Base-by-base conservation (phyloP, 1,140 invertebrate species). In the Zaprionus gabonicus region DNA sequence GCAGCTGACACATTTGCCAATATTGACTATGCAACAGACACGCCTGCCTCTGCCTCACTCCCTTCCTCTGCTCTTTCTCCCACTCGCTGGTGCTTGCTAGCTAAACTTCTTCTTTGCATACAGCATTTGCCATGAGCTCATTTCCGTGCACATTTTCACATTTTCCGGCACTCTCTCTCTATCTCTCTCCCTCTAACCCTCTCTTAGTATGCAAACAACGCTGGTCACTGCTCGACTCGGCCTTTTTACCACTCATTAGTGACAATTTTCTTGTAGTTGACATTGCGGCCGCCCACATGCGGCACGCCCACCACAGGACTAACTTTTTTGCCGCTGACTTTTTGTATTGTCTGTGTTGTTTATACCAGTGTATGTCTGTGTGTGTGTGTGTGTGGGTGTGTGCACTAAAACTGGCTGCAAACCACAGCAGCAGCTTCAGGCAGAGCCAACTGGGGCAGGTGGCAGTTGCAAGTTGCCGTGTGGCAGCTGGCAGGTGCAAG, bases 201-300 rank as follows among this genome's bases (percentile, higher is more conserved):
- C 53, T 55, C 57, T 20, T 9, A 25, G 60, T 51, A 81, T 65
- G 76, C 76, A 85, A 81, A 90, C 84, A 88, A 67, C 57, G 57
- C 44, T 64, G 80, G 78, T 63, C 78, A 80, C 46, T 46, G 56
- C 55, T 71, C 27, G 58, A 62, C 76, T 80, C 71, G 80, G 78
- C 82, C 81, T 90, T 90, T 90, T 90, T 82, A 85, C 85, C 85
- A 90, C 85, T 90, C 85, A 90, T 90, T 90, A 90, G 85, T 90
- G 85, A 90, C 86, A 90, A 90, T 90, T 90, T 90, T 90, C 85
- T 90, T 90, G 85, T 90, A 90, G 85, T 90, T 90, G 85, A 90
- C 85, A 90, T 90, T 90, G 60, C 66, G 55, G 68, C 60, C 68
- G 73, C 73, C 73, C 73, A 76, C 73, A 65, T 87, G 31, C 31